Conservation (phyloP, 2,113 vertebrate species). For the Carassius gibelio region DNA sequence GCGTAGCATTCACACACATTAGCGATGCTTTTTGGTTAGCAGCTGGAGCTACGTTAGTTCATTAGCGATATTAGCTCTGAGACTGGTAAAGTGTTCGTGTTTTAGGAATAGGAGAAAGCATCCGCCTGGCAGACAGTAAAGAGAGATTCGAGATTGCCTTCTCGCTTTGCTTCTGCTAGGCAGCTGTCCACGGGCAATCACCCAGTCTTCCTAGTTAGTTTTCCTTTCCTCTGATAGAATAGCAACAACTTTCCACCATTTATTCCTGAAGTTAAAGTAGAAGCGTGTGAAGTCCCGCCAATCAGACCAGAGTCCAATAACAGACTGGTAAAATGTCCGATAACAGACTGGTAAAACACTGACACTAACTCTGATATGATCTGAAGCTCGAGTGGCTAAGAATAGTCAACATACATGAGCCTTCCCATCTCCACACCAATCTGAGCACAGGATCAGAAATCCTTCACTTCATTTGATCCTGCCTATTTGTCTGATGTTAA, state of each 20-base stretch:
- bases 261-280: not conserved
- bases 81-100: constrained; percentile 9
- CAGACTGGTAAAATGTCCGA: not conserved
- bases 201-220: constrained; percentile 67
- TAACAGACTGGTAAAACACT: not conserved
- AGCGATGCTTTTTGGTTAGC: not conserved
- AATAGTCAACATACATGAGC: constrained; percentile 67
- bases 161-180: constrained; percentile 67
- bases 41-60: not conserved
- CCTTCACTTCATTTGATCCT: constrained; percentile 16
- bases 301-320: too few species aligned
- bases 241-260: not conserved
- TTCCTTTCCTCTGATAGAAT: not conserved
- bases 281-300: not conserved
- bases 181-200: constrained; percentile 48
- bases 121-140: constrained; percentile 70
- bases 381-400: not conserved
- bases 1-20: not conserved
- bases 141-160: constrained; percentile 60
- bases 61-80: not conserved
- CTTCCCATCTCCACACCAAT: constrained; percentile 66
- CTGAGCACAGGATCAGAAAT: not conserved
- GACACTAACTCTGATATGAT: not conserved
- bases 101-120: constrained; percentile 16
- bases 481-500: constrained; percentile 4